These are phyloP conservation scores for Pseudopodoces humilis DNA, from an alignment of 2,113 vertebrate species.

Conservation along the genomic window DNA sequence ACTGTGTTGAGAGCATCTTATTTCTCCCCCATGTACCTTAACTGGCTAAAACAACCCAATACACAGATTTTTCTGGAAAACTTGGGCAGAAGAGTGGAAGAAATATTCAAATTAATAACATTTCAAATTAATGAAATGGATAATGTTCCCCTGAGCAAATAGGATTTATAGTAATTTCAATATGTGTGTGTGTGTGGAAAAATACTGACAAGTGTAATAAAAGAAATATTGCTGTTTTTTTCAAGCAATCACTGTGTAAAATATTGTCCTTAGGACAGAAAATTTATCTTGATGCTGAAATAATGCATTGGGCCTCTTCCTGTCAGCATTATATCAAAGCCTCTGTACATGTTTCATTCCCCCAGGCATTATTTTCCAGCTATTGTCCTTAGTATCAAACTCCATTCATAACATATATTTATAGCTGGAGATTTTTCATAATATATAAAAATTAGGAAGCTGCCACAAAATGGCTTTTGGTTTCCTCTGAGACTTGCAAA, in stretches of 20 bases:
- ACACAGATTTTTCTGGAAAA: background rate
- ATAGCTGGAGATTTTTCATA: slow-evolving; percentile 19
- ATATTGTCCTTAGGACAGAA: slow-evolving; percentile 24
- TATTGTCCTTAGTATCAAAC: slow-evolving; percentile 18
- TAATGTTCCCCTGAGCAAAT: background rate
- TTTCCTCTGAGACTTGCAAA: slow-evolving; percentile 40
- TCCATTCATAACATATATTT: slow-evolving; percentile 44
- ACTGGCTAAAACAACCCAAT: background rate
- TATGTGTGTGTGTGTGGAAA: background rate
- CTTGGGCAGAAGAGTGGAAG: background rate
- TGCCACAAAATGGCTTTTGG: slow-evolving; percentile 16
- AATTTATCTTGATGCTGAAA: slow-evolving; percentile 44
- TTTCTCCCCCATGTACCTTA: background rate
- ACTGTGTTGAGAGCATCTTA: background rate
- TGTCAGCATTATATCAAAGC: slow-evolving; percentile 41
- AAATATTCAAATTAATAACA: background rate
- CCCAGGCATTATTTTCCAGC: slow-evolving; percentile 26
- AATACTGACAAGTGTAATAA: background rate
- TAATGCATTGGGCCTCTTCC: slow-evolving; percentile 2
- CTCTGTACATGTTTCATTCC: slow-evolving; percentile 26
- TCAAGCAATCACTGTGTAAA: background rate
- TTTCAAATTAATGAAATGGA: background rate
- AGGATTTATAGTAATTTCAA: slow-evolving; percentile 23
- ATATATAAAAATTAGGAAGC: slow-evolving; percentile 37
- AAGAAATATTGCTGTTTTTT: background rate